Evolutionary conservation across 2,888 invertebrate genomes (phyloP), one percentile per base, ranked within the genome.

Genomic region (Petrolisthes manimaculis): DNA sequence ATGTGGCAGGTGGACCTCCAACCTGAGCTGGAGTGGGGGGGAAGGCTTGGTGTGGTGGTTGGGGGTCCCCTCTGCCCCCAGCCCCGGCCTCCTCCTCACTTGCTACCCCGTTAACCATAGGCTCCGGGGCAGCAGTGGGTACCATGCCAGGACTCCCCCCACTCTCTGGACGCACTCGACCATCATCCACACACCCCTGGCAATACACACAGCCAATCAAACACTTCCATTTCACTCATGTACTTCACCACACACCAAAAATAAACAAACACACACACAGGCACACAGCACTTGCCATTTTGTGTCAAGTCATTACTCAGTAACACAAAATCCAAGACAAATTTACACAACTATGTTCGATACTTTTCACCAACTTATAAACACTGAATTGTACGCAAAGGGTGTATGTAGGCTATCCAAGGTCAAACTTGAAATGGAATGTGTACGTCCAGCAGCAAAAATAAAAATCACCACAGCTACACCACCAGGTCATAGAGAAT

Each of bases 51-150:
- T 75, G 84, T 53, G 18, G 71, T 53, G 18, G 80, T 77, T 54
- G 14, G 71, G 9, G 8, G n/a, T 88, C 88, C 80, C 75, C 71
- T 5, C 61, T 54, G 18, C 37, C 88, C 80, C 75, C 71, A 6
- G 53, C 51, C 14, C 37, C 56, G 24, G 75, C 56, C 56, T 88
- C 88, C n/a, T 88, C 88, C 14, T 88, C 88, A 55, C 75, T 75
- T n/a, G 67, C 80, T 53, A 83, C 80, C 12, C 88, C 88, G 54
- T 88, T 88, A 55, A 86, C 80, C 53, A 86, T 37, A n/a, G 82
- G 67, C 12, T 75, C 81, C 0, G 79, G 55, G 1, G 37, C 51
- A 56, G 55, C 37, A 14, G 56, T 74, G 21, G 81, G 75, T 5
- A 18, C 75, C 24, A 24, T 85, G 53, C 71, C 82, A 4, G 86